Evolutionary conservation across 2,113 vertebrate genomes (phyloP).

Genomic region (Cairina moschata): DNA sequence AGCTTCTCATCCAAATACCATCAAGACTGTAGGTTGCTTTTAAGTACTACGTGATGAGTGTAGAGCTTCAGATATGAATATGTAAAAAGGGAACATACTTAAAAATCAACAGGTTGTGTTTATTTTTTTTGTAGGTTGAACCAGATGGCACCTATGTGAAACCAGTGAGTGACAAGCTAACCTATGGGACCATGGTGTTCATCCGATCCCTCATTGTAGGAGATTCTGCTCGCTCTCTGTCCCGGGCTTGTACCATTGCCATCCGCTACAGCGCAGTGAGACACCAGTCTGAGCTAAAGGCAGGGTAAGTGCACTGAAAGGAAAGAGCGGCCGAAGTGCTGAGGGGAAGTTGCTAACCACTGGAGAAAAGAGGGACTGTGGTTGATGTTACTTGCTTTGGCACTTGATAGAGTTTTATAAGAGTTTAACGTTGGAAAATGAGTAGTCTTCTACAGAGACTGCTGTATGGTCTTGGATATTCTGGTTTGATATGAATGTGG

Average conservation of each 20-base stretch:
- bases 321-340: neutral
- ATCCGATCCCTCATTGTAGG: conserved; percentile 92
- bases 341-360: neutral
- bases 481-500: neutral
- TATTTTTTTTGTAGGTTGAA: conserved; percentile 82
- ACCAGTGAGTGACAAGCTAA: conserved; percentile 92
- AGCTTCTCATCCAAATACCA: neutral
- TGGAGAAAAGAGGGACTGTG: neutral
- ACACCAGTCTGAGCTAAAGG: conserved; percentile 93
- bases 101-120: neutral
- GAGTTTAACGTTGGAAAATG: neutral
- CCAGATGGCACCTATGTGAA: conserved; percentile 93
- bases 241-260: conserved; percentile 91
- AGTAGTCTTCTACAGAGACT: neutral
- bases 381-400: neutral
- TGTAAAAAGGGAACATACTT: neutral
- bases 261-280: conserved; percentile 94
- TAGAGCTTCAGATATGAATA: neutral
- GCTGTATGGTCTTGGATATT: neutral
- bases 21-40: neutral
- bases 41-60: neutral
- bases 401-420: neutral
- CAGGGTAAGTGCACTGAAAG: conserved; percentile 78
- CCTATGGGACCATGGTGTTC: conserved; percentile 98
- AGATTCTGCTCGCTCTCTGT: conserved; percentile 79